Percentiles rank a stretch among this genome's conserved stretches.
phyloP scores from a whole-genome alignment of 64 coral and sea anemone species.

The Trachythela sp. region DNA sequence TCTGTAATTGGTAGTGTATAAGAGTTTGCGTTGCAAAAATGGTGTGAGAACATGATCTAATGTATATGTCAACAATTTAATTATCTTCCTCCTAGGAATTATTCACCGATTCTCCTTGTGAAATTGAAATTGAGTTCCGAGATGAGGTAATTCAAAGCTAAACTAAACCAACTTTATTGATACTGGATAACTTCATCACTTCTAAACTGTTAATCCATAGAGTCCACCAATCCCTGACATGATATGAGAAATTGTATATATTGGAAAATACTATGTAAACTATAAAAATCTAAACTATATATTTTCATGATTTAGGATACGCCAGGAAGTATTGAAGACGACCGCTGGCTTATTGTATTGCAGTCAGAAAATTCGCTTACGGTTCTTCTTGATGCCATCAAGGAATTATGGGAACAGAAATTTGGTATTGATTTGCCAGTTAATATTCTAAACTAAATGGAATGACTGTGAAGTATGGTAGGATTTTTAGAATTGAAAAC shows the following conservation, averaged over 20 bases:
- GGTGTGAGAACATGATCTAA: neutral
- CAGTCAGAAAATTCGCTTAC: constrained; percentile 43
- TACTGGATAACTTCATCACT: neutral
- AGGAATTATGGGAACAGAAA: constrained; percentile 53
- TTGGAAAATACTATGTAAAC: too few relatives aligned
- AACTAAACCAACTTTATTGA: too few relatives aligned
- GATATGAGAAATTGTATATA: too few relatives aligned
- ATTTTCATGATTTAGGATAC: constrained; percentile 39
- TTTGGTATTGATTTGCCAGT: constrained; percentile 57
- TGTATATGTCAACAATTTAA: too few relatives aligned
- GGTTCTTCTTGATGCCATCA: constrained; percentile 56
- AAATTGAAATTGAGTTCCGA: constrained; percentile 66
- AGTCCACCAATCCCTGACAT: too few relatives aligned
- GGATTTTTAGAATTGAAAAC: neutral
- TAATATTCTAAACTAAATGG: neutral
- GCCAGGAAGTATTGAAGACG: constrained; percentile 42
- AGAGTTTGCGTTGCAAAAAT: neutral
- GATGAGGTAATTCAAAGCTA: constrained; percentile 62
- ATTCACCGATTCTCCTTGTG: constrained; percentile 65
- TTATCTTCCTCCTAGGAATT: constrained; percentile 61
- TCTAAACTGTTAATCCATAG: neutral
- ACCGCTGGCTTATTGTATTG: constrained; percentile 43
- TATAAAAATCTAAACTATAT: neutral
- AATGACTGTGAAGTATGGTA: neutral
- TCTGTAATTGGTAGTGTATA: too few relatives aligned